Evolutionary conservation across 2,113 vertebrate species (phyloP).

Genomic region (Smithornis capensis): DNA sequence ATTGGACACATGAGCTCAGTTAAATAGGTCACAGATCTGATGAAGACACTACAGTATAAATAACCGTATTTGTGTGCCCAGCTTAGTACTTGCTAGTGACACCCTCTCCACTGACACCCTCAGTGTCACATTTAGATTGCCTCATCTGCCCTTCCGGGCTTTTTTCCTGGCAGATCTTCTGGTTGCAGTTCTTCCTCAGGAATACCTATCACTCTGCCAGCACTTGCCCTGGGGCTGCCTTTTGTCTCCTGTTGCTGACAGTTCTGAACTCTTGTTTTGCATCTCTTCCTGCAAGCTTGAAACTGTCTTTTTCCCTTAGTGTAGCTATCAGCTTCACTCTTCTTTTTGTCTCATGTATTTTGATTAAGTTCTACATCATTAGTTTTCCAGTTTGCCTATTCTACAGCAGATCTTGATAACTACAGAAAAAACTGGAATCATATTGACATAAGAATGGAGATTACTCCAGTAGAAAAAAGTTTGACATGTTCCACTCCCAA

Average conservation of each 20-base stretch:
- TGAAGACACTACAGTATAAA: not conserved
- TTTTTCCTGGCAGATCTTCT: not conserved
- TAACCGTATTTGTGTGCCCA: not conserved
- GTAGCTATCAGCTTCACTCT: not conserved
- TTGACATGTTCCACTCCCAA: not conserved
- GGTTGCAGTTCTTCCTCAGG: not conserved
- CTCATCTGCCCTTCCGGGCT: not conserved
- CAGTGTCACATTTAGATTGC: not conserved
- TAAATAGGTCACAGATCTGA: not conserved
- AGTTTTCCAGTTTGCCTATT: not conserved
- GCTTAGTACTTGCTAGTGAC: not conserved
- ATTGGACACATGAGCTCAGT: not conserved
- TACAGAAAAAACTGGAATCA: not conserved
- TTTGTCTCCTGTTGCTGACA: constrained; percentile 12
- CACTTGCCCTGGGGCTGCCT: not conserved
- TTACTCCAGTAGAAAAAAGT: not conserved
- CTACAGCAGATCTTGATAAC: not conserved
- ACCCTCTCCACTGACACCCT: not conserved
- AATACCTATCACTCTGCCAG: not conserved
- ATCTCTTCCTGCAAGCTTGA: not conserved
- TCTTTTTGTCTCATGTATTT: not conserved
- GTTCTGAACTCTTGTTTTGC: not conserved
- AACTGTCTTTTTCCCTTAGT: not conserved
- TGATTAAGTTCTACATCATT: not conserved
- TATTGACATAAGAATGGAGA: not conserved